These are phyloP conservation scores for Phrynocephalus forsythii DNA, from an alignment of 2,797 vertebrate genomes.

Conservation along the genomic window DNA sequence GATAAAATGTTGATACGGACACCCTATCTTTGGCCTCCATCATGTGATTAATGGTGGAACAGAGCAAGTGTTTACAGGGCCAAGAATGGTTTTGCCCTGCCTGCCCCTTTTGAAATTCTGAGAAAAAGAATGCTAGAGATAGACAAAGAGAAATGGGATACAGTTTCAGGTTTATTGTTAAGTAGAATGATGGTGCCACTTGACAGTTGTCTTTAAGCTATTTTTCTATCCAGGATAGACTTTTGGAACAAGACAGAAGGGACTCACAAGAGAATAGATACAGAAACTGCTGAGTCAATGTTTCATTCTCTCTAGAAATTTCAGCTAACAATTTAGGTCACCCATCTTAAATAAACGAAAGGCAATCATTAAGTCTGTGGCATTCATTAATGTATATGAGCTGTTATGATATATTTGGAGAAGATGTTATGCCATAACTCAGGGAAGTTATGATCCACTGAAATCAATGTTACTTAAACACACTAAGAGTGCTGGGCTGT, in stretches of 20 bases:
- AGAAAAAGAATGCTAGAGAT: not conserved
- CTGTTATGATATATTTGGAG: not conserved
- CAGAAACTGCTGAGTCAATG: not conserved
- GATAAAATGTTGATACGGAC: too few relatives aligned
- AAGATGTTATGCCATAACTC: not conserved
- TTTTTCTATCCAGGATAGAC: not conserved
- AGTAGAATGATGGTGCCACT: not conserved
- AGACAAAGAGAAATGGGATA: not conserved
- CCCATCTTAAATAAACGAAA: not conserved
- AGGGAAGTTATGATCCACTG: not conserved
- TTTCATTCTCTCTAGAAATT: not conserved
- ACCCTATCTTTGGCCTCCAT: not conserved
- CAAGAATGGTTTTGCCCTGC: not conserved
- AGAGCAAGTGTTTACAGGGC: not conserved
- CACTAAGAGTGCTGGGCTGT: not conserved
- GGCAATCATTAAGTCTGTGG: not conserved
- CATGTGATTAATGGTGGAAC: not conserved
- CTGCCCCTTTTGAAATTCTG: not conserved
- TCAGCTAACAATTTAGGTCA: not conserved
- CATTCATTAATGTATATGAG: conserved; percentile 10
- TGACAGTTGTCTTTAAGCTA: not conserved
- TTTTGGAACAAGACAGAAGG: not conserved
- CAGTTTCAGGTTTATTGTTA: not conserved
- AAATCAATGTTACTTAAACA: conserved; percentile 3
- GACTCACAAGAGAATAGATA: not conserved